Evolutionary conservation across 2,113 vertebrate genomes (phyloP).

Genomic region (Hyperoodon ampullatus): DNA sequence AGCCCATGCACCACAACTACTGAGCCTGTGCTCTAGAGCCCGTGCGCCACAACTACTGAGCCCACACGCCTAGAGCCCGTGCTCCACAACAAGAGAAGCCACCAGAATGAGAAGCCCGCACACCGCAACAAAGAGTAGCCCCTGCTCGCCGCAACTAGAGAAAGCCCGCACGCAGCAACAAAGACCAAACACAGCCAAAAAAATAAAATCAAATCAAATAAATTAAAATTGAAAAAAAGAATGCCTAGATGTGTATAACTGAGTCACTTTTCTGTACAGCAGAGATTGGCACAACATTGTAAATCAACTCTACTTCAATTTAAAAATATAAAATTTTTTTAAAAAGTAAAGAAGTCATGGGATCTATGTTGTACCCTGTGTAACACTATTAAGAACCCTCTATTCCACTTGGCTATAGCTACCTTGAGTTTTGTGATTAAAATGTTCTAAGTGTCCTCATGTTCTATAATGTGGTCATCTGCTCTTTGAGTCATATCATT

Average conservation of each 20-base stretch:
- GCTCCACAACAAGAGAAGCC: too few relatives aligned
- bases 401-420: neutral
- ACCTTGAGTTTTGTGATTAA: neutral
- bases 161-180: too few relatives aligned
- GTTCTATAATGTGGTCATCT: neutral
- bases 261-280: neutral
- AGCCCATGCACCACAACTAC: too few relatives aligned
- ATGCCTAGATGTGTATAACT: neutral
- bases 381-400: neutral
- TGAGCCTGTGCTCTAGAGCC: too few relatives aligned
- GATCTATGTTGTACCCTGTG: neutral
- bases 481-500: neutral
- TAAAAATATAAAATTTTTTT: too few relatives aligned
- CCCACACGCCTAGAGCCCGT: too few relatives aligned
- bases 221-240: neutral
- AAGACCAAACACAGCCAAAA: too few relatives aligned
- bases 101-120: too few relatives aligned
- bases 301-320: neutral
- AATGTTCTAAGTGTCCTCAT: neutral
- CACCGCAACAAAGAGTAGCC: too few relatives aligned
- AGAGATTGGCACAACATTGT: neutral
- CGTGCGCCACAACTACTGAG: too few relatives aligned
- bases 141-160: too few relatives aligned
- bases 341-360: neutral
- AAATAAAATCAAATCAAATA: too few relatives aligned